These are phyloP conservation scores for human (Homo sapiens) DNA, from an alignment of 2,113 vertebrate genomes.

Conservation along the genomic window GRCh38 chr3:132636001-132636500, in stretches of 20 bases:
- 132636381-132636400: neutral
- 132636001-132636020: neutral
- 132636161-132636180: neutral
- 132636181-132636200: neutral
- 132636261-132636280: neutral
- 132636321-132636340: neutral
- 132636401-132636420: neutral
- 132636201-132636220: neutral
- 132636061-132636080: neutral
- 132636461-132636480: neutral
- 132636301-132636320: neutral
- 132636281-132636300: neutral
- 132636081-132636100: neutral
- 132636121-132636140: neutral
- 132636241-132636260: neutral
- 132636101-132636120: neutral
- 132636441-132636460: slow-evolving; percentile 1
- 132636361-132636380: neutral
- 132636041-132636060: neutral
- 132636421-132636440: neutral
- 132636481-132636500: neutral
- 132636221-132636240: neutral
- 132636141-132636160: neutral
- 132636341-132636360: neutral
- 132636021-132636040: neutral